phyloP scores from a whole-genome alignment of 2,797 vertebrate species.

The Kryptolebias ocellatus region DNA sequence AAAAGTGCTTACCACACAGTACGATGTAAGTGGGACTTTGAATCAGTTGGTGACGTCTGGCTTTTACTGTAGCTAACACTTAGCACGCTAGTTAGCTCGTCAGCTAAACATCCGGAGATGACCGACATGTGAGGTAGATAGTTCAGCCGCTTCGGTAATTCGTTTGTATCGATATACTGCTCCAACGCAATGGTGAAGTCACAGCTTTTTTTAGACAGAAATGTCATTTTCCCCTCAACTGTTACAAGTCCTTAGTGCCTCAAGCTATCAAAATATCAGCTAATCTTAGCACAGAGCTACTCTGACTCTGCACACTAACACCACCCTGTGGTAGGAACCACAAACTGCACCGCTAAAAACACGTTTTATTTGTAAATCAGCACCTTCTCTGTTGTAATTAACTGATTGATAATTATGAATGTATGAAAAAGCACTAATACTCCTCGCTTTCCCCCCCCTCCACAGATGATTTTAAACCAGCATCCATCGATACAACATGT shows the following conservation, averaged over 20 bases:
- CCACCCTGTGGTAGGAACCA: slow-evolving; percentile 28
- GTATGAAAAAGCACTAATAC: not conserved
- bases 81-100: slow-evolving; percentile 63
- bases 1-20: slow-evolving; percentile 95
- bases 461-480: slow-evolving; percentile 98
- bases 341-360: not conserved
- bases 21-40: slow-evolving; percentile 88
- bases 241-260: not conserved
- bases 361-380: not conserved
- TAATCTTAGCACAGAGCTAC: slow-evolving; percentile 28
- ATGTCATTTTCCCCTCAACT: not conserved
- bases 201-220: rapidly evolving
- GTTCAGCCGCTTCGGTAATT: not conserved
- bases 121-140: not conserved
- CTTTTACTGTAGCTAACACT: slow-evolving; percentile 33
- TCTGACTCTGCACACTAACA: not conserved
- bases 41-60: slow-evolving; percentile 12
- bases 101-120: slow-evolving; percentile 31
- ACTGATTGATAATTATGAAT: no score
- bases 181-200: rapidly evolving
- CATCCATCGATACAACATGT: slow-evolving; percentile 95
- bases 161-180: not conserved
- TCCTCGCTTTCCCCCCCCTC: not conserved
- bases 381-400: not conserved
- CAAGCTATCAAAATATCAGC: slow-evolving; percentile 49